phyloP scores from a whole-genome alignment of 2,113 vertebrate species.

The Machaerirhynchus nigripectus region DNA sequence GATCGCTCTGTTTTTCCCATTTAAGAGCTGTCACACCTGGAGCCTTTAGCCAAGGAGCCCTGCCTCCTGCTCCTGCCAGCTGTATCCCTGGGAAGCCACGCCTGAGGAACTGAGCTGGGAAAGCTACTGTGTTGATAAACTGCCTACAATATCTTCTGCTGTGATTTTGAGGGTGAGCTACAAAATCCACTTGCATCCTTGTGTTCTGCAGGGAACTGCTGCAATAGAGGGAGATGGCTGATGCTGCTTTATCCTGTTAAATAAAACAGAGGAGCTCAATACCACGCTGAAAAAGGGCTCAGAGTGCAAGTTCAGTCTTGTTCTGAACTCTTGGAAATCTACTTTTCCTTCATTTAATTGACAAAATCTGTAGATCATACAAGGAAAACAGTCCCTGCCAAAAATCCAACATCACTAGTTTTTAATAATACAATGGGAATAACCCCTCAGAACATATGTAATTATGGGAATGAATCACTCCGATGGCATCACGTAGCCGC shows the following conservation, averaged over 20 bases:
- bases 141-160: background rate
- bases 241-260: background rate
- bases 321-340: slow-evolving; percentile 35
- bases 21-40: background rate
- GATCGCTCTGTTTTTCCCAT: background rate
- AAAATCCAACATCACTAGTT: slow-evolving; percentile 37
- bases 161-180: background rate
- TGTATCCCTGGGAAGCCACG: background rate
- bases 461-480: slow-evolving; percentile 60
- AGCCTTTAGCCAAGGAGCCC: background rate
- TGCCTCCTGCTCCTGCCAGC: background rate
- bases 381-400: slow-evolving; percentile 40
- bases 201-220: background rate
- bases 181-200: background rate
- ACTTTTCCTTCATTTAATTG: slow-evolving; percentile 50
- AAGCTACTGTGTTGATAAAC: background rate
- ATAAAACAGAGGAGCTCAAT: background rate
- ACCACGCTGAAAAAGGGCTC: background rate
- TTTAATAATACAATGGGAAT: slow-evolving; percentile 62
- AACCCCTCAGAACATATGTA: slow-evolving; percentile 51
- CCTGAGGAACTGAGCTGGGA: background rate
- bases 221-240: background rate
- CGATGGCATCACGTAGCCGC: background rate
- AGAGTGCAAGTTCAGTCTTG: background rate
- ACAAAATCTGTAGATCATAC: slow-evolving; percentile 57